These are phyloP conservation scores for Unio pictorum DNA, from an alignment of 2,888 invertebrate species.

Conservation along the genomic window DNA sequence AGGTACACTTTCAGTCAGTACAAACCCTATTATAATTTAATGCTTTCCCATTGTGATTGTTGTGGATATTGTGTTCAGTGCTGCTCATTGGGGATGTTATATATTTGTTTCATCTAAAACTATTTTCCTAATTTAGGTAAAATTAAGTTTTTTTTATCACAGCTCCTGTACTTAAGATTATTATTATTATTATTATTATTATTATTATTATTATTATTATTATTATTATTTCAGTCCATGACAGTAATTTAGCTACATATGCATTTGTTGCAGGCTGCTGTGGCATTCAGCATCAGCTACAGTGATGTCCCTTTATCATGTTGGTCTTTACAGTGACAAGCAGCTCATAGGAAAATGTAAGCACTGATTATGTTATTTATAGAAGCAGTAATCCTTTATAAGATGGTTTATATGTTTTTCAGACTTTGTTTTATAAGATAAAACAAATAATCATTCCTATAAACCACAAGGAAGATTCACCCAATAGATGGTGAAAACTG, in stretches of 20 bases:
- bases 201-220: neutral
- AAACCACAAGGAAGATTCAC: neutral
- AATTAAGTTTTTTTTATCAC: neutral
- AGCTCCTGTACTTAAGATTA: neutral
- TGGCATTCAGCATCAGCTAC: conserved; percentile 85
- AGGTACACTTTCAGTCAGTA: too few species aligned
- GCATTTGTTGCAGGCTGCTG: conserved; percentile 77
- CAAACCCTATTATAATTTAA: too few species aligned
- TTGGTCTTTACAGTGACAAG: conserved; percentile 89
- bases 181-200: neutral
- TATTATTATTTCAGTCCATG: neutral
- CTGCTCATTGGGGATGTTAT: too few species aligned
- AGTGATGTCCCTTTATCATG: conserved; percentile 86
- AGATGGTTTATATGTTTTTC: neutral
- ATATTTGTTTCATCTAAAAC: too few species aligned
- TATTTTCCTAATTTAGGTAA: neutral
- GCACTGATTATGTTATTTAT: conserved; percentile 20
- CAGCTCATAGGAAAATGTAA: conserved; percentile 86
- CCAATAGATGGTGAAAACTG: neutral
- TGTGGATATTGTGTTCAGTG: too few species aligned
- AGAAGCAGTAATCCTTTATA: too few species aligned
- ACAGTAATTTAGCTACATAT: neutral
- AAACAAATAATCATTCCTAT: neutral
- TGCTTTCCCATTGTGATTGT: too few species aligned
- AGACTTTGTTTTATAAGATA: neutral